Evolutionary conservation across 2,113 vertebrate species (phyloP), one percentile per base, ranked within the genome.

Genomic region (Corydoras sp.): DNA sequence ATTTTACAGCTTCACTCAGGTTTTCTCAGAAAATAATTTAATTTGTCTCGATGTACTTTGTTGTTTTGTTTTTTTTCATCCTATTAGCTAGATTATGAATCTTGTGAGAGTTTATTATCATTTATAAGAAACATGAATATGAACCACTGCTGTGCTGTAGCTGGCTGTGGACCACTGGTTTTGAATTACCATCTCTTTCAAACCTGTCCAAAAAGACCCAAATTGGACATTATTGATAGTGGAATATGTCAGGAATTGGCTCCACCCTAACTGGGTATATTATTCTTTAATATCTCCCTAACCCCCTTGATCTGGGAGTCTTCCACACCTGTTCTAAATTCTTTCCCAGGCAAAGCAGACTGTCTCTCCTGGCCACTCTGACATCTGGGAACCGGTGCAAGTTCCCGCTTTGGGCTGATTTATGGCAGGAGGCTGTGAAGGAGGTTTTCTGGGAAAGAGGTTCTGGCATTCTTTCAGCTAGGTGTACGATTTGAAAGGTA

Each of bases 381-480:
- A 86, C 87, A 89, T 89, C 86, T 89, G 88, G 86, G 85, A 88
- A 86, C 82, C 62, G 66, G 69, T 80, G 72, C 72, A 65, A 55
- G 65, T 14, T 56, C 48, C 73, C 67, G 75, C 35, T 43, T 43
- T 43, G 35, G 35, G 35, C 35, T 75, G 77, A 85, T 88, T 86
- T 86, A 87, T 78, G 65, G 76, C 6, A 11, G 9, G 71, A 13
- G 66, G 61, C 76, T 74, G 78, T 80, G 75, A 75, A 63, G 73
- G 71, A 63, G 55, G 68, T 31, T 35, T 60, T 43, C 35, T 3
- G 24, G 58, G 55, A 68, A 60, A 13, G 53, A 59, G 35, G 67
- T 55, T 13, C 12, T 63, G 61, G 24, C 18, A 55, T 43, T 13
- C 53, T 48, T 15, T 56, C n/a, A 35, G 65, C 32, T 49, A 66